These are phyloP conservation scores for Lottia gigantea DNA, from an alignment of 2,888 invertebrate genomes.

Conservation along the genomic window DNA sequence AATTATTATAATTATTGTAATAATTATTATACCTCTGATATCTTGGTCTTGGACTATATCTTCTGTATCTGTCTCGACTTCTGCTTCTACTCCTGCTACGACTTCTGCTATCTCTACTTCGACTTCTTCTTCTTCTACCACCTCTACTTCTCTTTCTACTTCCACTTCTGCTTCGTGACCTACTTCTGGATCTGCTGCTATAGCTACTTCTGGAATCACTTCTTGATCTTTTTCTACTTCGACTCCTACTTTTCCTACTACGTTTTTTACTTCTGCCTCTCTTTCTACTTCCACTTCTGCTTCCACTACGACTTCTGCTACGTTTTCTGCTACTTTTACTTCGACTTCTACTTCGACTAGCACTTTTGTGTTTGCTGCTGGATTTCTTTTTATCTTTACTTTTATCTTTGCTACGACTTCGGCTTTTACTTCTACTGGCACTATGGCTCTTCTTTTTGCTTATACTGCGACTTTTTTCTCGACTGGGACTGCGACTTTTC, in stretches of 20 bases:
- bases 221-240: not conserved
- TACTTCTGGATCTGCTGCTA: not conserved
- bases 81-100: not conserved
- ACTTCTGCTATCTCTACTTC: not conserved
- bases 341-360: not conserved
- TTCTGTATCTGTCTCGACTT: conserved; percentile 4
- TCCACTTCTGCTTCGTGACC: not conserved
- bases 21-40: conserved; percentile 1
- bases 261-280: not conserved
- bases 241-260: not conserved
- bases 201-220: not conserved
- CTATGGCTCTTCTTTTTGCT: not conserved
- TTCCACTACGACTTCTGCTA: conserved; percentile 4
- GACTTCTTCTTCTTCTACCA: too few species aligned
- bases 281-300: not conserved
- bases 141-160: too few species aligned
- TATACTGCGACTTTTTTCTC: not conserved
- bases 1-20: conserved; percentile 10
- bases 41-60: not conserved
- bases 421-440: not conserved
- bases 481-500: not conserved
- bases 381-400: not conserved
- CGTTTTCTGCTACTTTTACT: conserved; percentile 1
- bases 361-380: not conserved
- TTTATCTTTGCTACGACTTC: not conserved